Conservation (phyloP, 1,140 invertebrate genomes). For the Meloidogyne floridensis region DNA sequence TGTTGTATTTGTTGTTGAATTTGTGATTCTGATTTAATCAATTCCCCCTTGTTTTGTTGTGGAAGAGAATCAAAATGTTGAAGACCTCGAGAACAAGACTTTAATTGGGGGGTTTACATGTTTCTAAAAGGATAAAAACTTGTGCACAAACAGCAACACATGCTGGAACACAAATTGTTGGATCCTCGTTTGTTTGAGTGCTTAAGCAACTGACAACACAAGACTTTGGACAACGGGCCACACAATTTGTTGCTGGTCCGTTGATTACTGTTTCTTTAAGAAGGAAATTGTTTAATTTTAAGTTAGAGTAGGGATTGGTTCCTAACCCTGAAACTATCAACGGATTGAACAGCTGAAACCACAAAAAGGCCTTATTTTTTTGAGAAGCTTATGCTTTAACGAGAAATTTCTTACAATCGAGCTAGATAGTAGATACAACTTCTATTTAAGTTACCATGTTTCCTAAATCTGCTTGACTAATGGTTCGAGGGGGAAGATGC, state of each 20-base stretch:
- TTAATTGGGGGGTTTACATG: neutral
- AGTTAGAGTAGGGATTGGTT: too few relatives aligned
- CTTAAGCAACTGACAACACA: neutral
- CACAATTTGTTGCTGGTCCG: conserved; percentile 4
- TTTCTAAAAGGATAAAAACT: neutral
- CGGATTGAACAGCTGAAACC: too few relatives aligned
- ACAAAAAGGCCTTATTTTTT: too few relatives aligned
- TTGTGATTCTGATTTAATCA: neutral
- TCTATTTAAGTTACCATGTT: too few relatives aligned
- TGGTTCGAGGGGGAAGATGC: too few relatives aligned
- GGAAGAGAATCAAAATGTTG: neutral
- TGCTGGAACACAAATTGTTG: conserved; percentile 1
- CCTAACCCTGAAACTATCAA: too few relatives aligned
- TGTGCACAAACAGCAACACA: conserved; percentile 8
- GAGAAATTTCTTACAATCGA: too few relatives aligned
- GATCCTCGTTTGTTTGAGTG: neutral
- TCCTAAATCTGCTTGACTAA: too few relatives aligned
- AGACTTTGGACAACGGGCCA: neutral
- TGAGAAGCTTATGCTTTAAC: too few relatives aligned
- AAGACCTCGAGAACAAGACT: conserved; percentile 3
- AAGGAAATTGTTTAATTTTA: neutral
- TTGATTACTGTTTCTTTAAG: neutral
- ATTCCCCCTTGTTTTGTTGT: neutral
- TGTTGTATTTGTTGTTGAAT: neutral
- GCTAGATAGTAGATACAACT: too few relatives aligned